Conservation (phyloP, 2,113 vertebrate genomes). For the Callorhinus ursinus region DNA sequence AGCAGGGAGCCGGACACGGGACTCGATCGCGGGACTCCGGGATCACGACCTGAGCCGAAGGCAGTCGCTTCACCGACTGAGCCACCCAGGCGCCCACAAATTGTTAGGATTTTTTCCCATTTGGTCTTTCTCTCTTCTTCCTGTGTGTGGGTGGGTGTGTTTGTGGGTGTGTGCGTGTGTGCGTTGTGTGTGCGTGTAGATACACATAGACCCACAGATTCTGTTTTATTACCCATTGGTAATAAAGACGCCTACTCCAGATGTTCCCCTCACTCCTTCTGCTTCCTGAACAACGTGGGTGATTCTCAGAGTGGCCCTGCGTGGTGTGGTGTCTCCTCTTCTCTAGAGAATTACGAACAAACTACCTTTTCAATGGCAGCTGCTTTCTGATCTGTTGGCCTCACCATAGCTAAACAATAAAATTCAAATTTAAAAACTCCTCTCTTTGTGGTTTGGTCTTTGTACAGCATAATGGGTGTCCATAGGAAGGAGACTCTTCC, state of each 20-base stretch:
- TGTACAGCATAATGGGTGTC: background rate
- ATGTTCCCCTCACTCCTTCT: background rate
- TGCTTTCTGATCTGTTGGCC: background rate
- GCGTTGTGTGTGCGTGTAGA: background rate
- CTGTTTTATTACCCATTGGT: background rate
- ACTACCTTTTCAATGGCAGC: background rate
- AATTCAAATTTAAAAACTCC: background rate
- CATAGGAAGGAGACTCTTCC: background rate
- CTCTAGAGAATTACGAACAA: background rate
- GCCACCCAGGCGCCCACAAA: no score
- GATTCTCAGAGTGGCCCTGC: no score
- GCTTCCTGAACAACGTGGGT: background rate
- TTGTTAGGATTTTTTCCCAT: background rate
- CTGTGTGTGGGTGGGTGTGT: background rate
- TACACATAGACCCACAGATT: background rate
- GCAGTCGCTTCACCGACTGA: no score
- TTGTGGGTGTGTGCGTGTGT: background rate
- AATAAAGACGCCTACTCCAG: background rate
- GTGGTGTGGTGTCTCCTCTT: background rate
- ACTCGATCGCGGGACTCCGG: no score
- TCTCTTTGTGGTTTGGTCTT: background rate
- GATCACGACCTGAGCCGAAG: no score
- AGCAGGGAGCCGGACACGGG: no score
- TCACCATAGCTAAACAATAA: background rate
- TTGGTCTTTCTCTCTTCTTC: background rate